Conservation (phyloP, 1,140 invertebrate genomes). For the Eupristina koningsbergeri region DNA sequence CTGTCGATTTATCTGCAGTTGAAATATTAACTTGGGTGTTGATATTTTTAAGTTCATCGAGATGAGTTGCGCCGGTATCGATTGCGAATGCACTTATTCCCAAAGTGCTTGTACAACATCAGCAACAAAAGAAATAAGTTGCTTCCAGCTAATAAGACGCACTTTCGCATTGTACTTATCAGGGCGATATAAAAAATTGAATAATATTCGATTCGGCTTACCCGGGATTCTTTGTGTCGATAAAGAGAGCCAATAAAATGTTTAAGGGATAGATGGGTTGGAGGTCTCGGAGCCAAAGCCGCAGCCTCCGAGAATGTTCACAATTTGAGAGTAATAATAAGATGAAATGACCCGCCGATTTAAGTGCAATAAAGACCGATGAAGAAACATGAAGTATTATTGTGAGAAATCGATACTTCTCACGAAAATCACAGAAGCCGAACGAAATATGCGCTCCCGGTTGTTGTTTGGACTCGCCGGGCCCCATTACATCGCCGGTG, state of each 20-base stretch:
- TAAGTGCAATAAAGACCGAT: neutral
- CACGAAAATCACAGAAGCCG: conserved; percentile 53
- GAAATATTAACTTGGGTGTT: neutral
- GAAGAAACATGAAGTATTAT: neutral
- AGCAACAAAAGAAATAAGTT: too few relatives aligned
- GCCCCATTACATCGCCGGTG: conserved; percentile 40
- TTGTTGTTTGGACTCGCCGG: conserved; percentile 27
- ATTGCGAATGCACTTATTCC: too few relatives aligned
- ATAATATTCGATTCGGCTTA: too few relatives aligned
- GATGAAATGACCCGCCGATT: conserved; percentile 35
- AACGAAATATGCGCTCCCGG: conserved; percentile 51
- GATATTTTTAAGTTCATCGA: too few relatives aligned
- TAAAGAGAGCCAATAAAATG: conserved; percentile 9
- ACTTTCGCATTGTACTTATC: too few relatives aligned
- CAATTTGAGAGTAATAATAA: conserved; percentile 29
- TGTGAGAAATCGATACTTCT: conserved; percentile 54
- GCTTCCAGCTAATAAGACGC: too few relatives aligned
- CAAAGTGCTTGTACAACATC: too few relatives aligned
- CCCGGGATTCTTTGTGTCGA: neutral
- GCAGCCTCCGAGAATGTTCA: neutral
- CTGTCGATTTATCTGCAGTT: neutral
- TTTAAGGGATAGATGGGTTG: conserved; percentile 19
- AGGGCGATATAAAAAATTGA: too few relatives aligned
- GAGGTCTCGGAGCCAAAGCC: neutral
- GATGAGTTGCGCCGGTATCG: too few relatives aligned